phyloP scores from a whole-genome alignment of 2,113 vertebrate species.

The Penelope pileata region DNA sequence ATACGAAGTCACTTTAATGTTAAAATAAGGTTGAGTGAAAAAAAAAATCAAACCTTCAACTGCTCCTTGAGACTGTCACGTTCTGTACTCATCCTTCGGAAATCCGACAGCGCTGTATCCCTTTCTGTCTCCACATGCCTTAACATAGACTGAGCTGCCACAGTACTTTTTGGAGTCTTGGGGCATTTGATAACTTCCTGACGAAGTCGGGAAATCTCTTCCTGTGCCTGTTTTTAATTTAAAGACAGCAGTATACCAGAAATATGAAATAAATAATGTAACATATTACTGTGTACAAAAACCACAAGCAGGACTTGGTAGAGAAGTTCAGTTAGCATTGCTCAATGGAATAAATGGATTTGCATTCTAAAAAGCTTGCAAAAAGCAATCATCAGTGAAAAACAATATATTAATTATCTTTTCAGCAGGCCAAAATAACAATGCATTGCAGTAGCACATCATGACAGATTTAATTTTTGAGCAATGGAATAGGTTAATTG shows the following conservation, averaged over 20 bases:
- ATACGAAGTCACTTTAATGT: neutral
- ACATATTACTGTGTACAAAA: neutral
- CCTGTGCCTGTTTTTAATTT: constrained; percentile 78
- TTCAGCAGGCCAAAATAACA: neutral
- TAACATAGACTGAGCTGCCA: constrained; percentile 75
- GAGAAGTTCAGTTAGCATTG: neutral
- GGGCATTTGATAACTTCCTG: constrained; percentile 75
- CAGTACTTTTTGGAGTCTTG: constrained; percentile 68
- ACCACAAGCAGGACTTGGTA: neutral
- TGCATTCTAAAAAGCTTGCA: neutral
- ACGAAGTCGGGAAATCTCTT: constrained; percentile 77
- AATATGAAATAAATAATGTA: neutral
- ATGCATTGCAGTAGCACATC: neutral
- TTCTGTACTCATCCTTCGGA: constrained; percentile 82
- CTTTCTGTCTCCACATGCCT: constrained; percentile 77
- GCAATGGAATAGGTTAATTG: neutral
- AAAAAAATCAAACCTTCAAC: constrained; percentile 73
- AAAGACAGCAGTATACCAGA: neutral
- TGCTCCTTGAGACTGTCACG: constrained; percentile 79
- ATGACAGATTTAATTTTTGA: neutral
- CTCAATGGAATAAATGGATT: neutral
- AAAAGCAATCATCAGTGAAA: neutral
- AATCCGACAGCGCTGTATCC: constrained; percentile 75
- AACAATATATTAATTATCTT: neutral
- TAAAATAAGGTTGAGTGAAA: neutral